Conservation (phyloP, 2,113 vertebrate species). For the Microcebus jonahi region DNA sequence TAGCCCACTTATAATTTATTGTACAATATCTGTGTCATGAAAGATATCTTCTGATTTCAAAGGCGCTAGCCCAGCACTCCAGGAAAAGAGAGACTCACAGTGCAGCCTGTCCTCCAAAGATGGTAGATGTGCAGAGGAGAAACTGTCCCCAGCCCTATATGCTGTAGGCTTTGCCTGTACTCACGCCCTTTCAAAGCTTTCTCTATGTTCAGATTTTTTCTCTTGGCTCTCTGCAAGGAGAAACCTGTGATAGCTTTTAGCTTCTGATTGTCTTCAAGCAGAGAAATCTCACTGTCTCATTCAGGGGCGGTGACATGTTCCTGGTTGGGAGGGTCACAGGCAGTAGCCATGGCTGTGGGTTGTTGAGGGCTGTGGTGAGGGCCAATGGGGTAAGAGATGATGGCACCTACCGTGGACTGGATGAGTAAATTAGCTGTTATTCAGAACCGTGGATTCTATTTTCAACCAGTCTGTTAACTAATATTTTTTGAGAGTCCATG, state of each 20-base stretch:
- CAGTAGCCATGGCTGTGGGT: neutral
- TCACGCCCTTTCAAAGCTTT: neutral
- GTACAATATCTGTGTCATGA: neutral
- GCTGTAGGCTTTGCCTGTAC: neutral
- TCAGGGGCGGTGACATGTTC: neutral
- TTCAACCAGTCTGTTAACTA: neutral
- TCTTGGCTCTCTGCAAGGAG: neutral
- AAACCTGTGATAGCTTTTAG: neutral
- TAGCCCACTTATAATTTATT: neutral
- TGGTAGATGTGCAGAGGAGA: neutral
- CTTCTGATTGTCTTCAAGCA: neutral
- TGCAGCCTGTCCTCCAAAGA: neutral
- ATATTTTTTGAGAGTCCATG: neutral
- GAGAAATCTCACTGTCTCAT: neutral
- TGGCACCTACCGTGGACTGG: accelerated
- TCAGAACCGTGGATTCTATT: neutral
- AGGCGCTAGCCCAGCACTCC: neutral
- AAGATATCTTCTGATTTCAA: neutral
- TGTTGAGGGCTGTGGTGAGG: neutral
- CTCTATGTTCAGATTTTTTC: neutral
- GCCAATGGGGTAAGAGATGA: neutral
- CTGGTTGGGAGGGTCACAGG: neutral
- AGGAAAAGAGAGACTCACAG: neutral
- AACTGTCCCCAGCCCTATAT: neutral
- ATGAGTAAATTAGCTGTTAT: neutral